phyloP scores from a whole-genome alignment of 2,113 vertebrate species.

The Neotoma lepida region DNA sequence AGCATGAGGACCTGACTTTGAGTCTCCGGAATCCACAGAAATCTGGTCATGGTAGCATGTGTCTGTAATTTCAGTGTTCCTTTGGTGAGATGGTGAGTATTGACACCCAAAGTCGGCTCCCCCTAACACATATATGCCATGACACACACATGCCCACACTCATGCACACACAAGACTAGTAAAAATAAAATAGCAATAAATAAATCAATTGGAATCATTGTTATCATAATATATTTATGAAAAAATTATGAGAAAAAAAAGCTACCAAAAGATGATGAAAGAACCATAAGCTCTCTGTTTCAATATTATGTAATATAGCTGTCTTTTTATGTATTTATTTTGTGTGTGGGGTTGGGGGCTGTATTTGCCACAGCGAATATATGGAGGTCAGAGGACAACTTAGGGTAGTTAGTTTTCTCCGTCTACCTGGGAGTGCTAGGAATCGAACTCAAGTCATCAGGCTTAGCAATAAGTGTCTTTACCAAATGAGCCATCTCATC shows the following conservation, averaged over 20 bases:
- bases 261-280: constrained; percentile 31
- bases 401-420: background rate
- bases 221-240: background rate
- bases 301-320: background rate
- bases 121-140: background rate
- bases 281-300: constrained; percentile 11
- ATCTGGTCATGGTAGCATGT: background rate
- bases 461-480: background rate
- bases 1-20: background rate
- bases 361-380: background rate
- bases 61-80: background rate
- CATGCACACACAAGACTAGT: background rate
- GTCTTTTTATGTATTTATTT: background rate
- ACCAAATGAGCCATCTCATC: background rate
- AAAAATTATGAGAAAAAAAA: constrained; percentile 36
- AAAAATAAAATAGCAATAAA: background rate
- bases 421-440: background rate
- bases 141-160: background rate
- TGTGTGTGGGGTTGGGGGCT: too few relatives aligned
- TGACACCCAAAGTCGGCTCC: background rate
- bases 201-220: background rate
- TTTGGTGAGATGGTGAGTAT: background rate
- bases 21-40: background rate
- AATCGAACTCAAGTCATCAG: background rate
- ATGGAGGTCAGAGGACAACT: background rate